Conservation (phyloP, 64 coral and sea anemone genomes). For the Stichodactyla helianthus region DNA sequence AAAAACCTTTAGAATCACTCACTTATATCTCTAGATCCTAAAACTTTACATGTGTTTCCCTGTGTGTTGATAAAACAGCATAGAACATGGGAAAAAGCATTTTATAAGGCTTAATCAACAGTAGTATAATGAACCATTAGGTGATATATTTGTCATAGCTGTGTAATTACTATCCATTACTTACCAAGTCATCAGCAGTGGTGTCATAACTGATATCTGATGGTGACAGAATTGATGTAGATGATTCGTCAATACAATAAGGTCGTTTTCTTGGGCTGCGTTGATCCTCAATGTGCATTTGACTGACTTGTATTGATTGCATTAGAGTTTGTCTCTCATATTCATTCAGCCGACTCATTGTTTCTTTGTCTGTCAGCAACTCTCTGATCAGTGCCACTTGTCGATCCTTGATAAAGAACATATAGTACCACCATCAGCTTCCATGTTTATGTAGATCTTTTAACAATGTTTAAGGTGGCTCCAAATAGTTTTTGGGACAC, state of each 20-base stretch:
- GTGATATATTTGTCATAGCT: no score
- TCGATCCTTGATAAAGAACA: slow-evolving; percentile 50
- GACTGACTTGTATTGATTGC: slow-evolving; percentile 64
- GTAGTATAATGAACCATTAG: no score
- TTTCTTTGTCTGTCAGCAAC: slow-evolving; percentile 80
- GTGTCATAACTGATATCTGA: slow-evolving; percentile 84
- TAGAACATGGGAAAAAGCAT: no score
- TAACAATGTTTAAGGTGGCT: no score
- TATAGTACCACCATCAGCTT: not conserved
- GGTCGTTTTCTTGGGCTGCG: slow-evolving; percentile 77
- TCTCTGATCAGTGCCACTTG: slow-evolving; percentile 89
- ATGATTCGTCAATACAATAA: slow-evolving; percentile 63
- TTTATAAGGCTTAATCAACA: no score
- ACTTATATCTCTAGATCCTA: no score
- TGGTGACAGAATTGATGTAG: slow-evolving; percentile 79
- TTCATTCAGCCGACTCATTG: slow-evolving; percentile 74
- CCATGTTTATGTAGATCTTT: no score
- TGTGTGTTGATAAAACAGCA: no score
- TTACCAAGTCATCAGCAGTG: slow-evolving; percentile 86
- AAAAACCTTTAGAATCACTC: no score
- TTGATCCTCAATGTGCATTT: slow-evolving; percentile 59
- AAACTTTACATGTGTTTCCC: no score
- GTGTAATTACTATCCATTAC: not conserved
- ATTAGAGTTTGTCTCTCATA: slow-evolving; percentile 87
- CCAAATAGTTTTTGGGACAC: no score